Conservation (phyloP, 2,888 invertebrate genomes). For the Sylvicola cinctus region DNA sequence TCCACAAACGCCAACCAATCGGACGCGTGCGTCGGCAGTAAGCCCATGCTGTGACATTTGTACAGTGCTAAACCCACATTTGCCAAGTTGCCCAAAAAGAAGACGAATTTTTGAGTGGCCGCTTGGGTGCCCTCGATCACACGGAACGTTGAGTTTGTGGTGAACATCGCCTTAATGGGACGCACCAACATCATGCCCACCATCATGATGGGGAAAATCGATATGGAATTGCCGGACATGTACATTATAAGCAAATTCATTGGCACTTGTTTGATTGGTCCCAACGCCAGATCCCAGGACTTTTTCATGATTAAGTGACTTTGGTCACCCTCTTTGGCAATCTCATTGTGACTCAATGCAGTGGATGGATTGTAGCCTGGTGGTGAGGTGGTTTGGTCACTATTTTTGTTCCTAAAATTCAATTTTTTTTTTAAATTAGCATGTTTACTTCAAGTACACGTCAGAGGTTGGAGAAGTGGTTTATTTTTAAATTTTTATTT, state of each 20-base stretch:
- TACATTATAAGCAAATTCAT: slow-evolving; percentile 99
- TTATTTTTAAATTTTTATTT: slow-evolving; percentile 13
- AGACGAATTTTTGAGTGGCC: slow-evolving; percentile 77
- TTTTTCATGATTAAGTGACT: slow-evolving; percentile 78
- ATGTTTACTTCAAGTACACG: background rate
- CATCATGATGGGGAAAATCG: slow-evolving; percentile 99
- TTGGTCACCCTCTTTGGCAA: slow-evolving; percentile 61
- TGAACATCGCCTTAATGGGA: slow-evolving; percentile 86
- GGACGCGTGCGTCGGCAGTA: slow-evolving; percentile 89
- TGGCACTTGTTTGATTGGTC: slow-evolving; percentile 87
- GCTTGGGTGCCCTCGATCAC: slow-evolving; percentile 87
- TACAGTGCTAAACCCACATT: slow-evolving; percentile 83
- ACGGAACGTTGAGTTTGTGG: slow-evolving; percentile 77
- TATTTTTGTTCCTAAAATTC: slow-evolving; percentile 16
- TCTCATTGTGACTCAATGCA: slow-evolving; percentile 51
- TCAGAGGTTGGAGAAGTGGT: too few relatives aligned
- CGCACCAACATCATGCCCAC: slow-evolving; percentile 96
- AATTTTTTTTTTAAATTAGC: background rate
- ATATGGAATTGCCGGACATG: slow-evolving; percentile 98
- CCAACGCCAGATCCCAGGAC: slow-evolving; percentile 91
- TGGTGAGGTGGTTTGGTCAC: slow-evolving; percentile 52
- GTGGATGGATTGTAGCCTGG: slow-evolving; percentile 66
- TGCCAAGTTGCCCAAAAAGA: slow-evolving; percentile 79
- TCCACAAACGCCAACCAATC: slow-evolving; percentile 98
- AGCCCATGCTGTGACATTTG: slow-evolving; percentile 95